These are phyloP conservation scores for Euleptes europaea DNA, from an alignment of 2,113 vertebrate species.

Conservation along the genomic window DNA sequence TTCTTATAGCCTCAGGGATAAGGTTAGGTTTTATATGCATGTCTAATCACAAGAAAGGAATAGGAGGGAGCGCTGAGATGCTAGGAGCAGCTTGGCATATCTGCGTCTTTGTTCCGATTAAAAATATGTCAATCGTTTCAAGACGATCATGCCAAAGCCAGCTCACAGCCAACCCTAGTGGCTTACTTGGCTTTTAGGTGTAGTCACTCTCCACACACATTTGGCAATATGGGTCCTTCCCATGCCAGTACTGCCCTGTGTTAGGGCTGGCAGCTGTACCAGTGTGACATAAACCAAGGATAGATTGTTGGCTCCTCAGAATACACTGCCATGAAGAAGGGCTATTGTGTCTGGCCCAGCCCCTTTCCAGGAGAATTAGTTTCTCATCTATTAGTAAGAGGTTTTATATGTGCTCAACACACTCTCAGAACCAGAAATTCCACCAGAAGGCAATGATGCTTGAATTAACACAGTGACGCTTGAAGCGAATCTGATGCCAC, in stretches of 20 bases:
- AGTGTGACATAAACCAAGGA: background rate
- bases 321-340: background rate
- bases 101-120: background rate
- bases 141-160: background rate
- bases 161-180: too few species aligned
- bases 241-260: background rate
- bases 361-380: background rate
- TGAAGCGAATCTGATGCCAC: background rate
- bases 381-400: background rate
- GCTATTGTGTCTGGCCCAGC: background rate
- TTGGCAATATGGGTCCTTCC: too few species aligned
- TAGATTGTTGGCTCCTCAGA: background rate
- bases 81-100: background rate
- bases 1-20: too few species aligned
- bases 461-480: background rate
- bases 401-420: background rate
- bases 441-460: background rate
- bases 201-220: too few species aligned
- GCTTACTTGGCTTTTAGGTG: background rate
- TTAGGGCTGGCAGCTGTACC: background rate
- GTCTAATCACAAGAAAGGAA: background rate
- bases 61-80: too few species aligned
- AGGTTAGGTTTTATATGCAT: background rate
- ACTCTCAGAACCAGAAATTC: background rate
- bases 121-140: background rate